A percentile compares a stretch with the other conserved stretches of the same genome.
phyloP scores from a whole-genome alignment of 1,140 invertebrate species.

The Ceratosolen fusciceps region DNA sequence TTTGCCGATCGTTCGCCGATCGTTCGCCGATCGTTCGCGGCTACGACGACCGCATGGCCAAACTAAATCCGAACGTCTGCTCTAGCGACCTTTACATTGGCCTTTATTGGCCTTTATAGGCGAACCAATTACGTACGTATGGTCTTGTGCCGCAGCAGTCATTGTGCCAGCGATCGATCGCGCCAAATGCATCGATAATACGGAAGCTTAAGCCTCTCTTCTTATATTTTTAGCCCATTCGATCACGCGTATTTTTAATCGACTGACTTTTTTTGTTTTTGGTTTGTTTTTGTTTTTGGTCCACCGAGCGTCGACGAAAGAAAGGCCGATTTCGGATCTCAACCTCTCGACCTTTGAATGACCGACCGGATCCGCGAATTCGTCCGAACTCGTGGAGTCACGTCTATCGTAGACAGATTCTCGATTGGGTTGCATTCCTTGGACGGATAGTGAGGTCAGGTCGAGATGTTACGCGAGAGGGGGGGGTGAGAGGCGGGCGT shows the following conservation, averaged over 20 bases:
- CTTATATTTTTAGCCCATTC: not conserved
- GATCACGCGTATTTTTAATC: slow-evolving; percentile 21
- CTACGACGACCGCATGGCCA: too few species aligned
- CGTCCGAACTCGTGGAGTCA: too few species aligned
- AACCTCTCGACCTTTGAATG: slow-evolving; percentile 21
- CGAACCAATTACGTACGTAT: too few species aligned
- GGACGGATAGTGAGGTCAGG: too few species aligned
- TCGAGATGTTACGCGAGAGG: too few species aligned
- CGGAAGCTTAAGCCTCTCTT: not conserved
- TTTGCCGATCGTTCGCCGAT: not conserved
- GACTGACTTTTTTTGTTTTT: not conserved
- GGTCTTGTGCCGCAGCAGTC: not conserved
- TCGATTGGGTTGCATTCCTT: too few species aligned
- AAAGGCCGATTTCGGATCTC: not conserved
- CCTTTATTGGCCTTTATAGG: too few species aligned
- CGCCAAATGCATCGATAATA: not conserved
- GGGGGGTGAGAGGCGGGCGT: too few species aligned
- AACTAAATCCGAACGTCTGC: too few species aligned
- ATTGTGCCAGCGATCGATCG: not conserved
- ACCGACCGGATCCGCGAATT: not conserved
- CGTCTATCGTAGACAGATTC: too few species aligned
- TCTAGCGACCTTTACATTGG: too few species aligned
- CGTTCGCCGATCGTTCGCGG: not conserved
- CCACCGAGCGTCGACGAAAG: not conserved
- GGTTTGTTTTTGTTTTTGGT: not conserved